Evolutionary conservation across 2,797 vertebrate species (phyloP), one percentile per base, ranked within the genome.

Genomic region (Gymnothorax javanicus): DNA sequence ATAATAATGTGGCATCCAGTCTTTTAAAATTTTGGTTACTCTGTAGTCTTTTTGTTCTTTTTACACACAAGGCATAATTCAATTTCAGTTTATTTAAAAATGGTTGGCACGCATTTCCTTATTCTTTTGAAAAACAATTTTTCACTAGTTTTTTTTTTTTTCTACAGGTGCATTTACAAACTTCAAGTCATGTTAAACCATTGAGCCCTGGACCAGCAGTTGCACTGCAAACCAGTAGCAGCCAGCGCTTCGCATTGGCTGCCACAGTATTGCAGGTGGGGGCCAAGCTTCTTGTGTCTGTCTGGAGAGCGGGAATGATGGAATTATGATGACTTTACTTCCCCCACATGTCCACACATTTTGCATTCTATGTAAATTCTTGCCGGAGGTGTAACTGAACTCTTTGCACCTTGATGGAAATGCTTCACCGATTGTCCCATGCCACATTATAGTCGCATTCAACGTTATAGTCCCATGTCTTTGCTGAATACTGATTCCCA

Each of bases 1-100:
- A 27, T 33, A 25, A 25, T n/a, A 25, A n/a, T 62, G 15, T 62
- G 60, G 60, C 60, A 4, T 62, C 60, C 60, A 15, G 2, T 62
- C 15, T 62, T 62, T 62, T 4, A 62, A 62, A 62, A 93, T 93
- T 94, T 93, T 91, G 92, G 90, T 93, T 77, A n/a, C 88, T 85
- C 86, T 84, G 83, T 88, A 89, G 92, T 91, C 88, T 91, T 43
- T 43, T 43, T 43, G 33, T 90, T 92, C 90, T 91, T 23, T 64
- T 64, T 7, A 59, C 58, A 27, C 59, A 43, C 59, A 50, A 57
- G 71, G 15, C 11, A 43, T 8, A 27, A 43, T 56, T 71, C 17
- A 54, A 67, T 27, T 82, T 1, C 1, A n/a, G 60, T 13, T 57
- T 1, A 43, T 75, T 87, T 27, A 11, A 23, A 77, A 2, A 52